Evolutionary conservation across 1,140 invertebrate species (phyloP).

Genomic region (Luehdorfia chinensis): DNA sequence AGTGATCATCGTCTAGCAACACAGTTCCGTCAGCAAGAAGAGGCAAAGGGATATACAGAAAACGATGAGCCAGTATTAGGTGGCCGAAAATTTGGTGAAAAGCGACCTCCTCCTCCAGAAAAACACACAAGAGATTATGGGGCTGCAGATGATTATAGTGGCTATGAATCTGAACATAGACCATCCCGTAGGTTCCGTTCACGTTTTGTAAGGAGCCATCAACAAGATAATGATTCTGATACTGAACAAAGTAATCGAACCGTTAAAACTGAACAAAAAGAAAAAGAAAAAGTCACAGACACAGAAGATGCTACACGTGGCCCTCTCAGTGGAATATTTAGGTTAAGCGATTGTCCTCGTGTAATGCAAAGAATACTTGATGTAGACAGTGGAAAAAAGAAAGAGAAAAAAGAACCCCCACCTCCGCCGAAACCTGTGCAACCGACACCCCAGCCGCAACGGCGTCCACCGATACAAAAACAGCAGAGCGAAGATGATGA

Average conservation of each 20-base stretch:
- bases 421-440: slow-evolving; percentile 76
- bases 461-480: slow-evolving; percentile 77
- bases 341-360: slow-evolving; percentile 91
- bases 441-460: slow-evolving; percentile 69
- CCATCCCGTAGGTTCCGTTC: slow-evolving; percentile 83
- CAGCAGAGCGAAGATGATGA: slow-evolving; percentile 94
- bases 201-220: slow-evolving; percentile 82
- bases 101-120: slow-evolving; percentile 73
- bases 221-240: slow-evolving; percentile 84
- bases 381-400: slow-evolving; percentile 86
- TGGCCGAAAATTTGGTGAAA: slow-evolving; percentile 85
- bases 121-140: slow-evolving; percentile 77
- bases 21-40: slow-evolving; percentile 92
- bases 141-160: slow-evolving; percentile 77
- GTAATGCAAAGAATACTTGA: slow-evolving; percentile 93
- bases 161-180: slow-evolving; percentile 81
- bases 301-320: slow-evolving; percentile 93
- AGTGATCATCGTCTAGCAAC: slow-evolving; percentile 94
- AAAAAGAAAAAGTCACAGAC: slow-evolving; percentile 89
- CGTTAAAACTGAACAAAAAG: slow-evolving; percentile 79
- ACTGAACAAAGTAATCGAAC: slow-evolving; percentile 78
- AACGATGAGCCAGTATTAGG: slow-evolving; percentile 81
- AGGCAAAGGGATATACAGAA: slow-evolving; percentile 78
- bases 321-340: slow-evolving; percentile 92
- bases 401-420: slow-evolving; percentile 81